Evolutionary conservation across 2,888 invertebrate genomes (phyloP).

Genomic region (Lasioglossum villosulum): DNA sequence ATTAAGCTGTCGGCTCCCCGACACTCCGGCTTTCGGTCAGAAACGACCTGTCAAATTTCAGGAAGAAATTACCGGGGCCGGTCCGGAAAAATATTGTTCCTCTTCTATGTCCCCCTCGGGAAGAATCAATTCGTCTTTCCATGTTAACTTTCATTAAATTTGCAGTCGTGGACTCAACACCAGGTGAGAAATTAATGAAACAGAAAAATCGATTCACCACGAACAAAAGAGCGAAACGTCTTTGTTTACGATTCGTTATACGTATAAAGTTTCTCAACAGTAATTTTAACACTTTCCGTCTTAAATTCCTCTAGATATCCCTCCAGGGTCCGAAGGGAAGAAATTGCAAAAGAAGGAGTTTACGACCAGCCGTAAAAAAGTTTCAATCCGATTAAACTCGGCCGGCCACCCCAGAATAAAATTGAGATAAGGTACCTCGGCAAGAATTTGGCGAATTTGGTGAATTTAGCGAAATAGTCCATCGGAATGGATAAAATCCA

Average conservation of each 20-base stretch:
- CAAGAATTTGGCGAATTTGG: neutral
- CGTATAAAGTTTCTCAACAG: neutral
- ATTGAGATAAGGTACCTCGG: neutral
- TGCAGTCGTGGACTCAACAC: neutral
- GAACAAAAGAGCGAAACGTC: neutral
- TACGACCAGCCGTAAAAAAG: neutral
- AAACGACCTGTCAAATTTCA: neutral
- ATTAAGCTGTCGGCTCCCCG: conserved; percentile 2
- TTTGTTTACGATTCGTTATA: neutral
- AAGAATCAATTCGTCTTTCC: neutral
- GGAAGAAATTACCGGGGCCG: neutral
- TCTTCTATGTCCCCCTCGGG: neutral
- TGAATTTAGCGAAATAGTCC: neutral
- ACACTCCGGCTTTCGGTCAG: neutral
- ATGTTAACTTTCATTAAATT: neutral
- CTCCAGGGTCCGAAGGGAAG: neutral
- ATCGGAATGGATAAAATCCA: neutral
- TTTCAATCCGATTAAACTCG: neutral
- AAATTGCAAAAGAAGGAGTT: neutral
- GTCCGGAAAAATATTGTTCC: neutral
- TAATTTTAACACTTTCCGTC: neutral
- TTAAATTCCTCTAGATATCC: neutral
- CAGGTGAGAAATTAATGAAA: neutral
- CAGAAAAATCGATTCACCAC: neutral
- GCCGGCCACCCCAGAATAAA: neutral